Base-by-base conservation (phyloP, 2,797 vertebrate species). In the Pyrocephalus nanus region DNA sequence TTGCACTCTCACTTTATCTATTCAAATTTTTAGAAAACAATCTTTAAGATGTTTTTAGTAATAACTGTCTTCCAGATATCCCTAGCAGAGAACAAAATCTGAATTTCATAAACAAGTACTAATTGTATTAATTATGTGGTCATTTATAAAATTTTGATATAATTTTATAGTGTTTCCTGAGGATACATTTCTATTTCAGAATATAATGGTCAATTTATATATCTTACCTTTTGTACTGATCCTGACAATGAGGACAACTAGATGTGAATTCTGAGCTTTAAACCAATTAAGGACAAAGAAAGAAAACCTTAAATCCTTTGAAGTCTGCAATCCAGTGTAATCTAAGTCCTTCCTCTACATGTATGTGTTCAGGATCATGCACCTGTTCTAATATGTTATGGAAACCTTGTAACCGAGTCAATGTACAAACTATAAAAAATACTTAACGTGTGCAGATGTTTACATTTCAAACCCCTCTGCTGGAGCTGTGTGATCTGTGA, bases 251-350 rank as follows among this genome's bases (percentile, higher is more conserved):
- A 70, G 58, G 62, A 58, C n/a, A 72, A 61, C 22, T 65, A 47
- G 27, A 64, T 74, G 27, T 89, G 81, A 85, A 34, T 95, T 92
- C 77, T 36, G 54, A 69, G 43, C 30, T 95, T 88, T 75, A 75
- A 81, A 89, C 12, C 27, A 71, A 26, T 21, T 65, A 67, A 54
- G 61, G 54, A 27, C 19, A 65, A 83, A 86, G 57, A 61, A 74
- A 57, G 29, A 77, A 91, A 90, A 21, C 11, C 15, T 78, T 90
- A 55, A 81, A 70, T 66, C 16, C 60, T 48, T 34, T 62, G 32
- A 81, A 91, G 15, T 69, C 65, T 12, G 0, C 72, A 88, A 9
- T 64, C 27, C 36, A 38, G 38, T 42, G 38, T 79, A 48, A 79
- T 61, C 36, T 80, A 27, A 79, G 57, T 71, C 48, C 38, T 85